phyloP scores from a whole-genome alignment of 2,888 invertebrate species.

The Spodoptera exigua region DNA sequence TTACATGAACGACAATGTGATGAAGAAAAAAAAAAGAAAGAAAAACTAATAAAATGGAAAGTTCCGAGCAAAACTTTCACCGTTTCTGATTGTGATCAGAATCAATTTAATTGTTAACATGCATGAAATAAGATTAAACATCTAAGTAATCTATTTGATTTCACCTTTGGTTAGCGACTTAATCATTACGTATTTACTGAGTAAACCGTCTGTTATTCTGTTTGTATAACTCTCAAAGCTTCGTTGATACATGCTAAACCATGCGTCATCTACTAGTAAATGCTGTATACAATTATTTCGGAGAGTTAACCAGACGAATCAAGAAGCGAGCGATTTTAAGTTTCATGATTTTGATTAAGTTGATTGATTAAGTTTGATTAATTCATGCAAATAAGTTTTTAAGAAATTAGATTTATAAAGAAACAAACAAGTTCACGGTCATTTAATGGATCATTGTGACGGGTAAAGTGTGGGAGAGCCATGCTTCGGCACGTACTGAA shows the following conservation, averaged over 20 bases:
- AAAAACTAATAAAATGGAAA: slow-evolving; percentile 48
- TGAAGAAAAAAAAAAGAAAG: slow-evolving; percentile 40
- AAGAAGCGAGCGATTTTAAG: no score
- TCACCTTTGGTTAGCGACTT: slow-evolving; percentile 27
- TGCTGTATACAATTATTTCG: no score
- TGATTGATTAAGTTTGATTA: no score
- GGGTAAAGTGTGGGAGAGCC: no score
- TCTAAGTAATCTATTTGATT: slow-evolving; percentile 35
- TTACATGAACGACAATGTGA: slow-evolving; percentile 22
- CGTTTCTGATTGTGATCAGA: slow-evolving; percentile 44
- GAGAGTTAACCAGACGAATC: no score
- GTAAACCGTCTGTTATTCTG: slow-evolving; percentile 16
- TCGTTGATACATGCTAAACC: slow-evolving; percentile 10
- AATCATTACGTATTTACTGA: slow-evolving; percentile 29
- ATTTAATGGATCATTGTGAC: no score
- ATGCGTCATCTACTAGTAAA: neutral
- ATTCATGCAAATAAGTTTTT: no score
- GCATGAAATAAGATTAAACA: slow-evolving; percentile 55
- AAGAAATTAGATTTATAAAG: no score
- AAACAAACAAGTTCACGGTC: no score
- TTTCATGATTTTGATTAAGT: no score
- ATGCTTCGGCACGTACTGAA: no score
- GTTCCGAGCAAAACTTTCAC: slow-evolving; percentile 47
- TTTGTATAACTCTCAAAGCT: slow-evolving; percentile 32
- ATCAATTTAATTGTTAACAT: slow-evolving; percentile 56